A percentile compares a stretch with the other conserved stretches of the same genome.
Conservation (phyloP, 2,113 vertebrate genomes). For the Actenoides hombroni region DNA sequence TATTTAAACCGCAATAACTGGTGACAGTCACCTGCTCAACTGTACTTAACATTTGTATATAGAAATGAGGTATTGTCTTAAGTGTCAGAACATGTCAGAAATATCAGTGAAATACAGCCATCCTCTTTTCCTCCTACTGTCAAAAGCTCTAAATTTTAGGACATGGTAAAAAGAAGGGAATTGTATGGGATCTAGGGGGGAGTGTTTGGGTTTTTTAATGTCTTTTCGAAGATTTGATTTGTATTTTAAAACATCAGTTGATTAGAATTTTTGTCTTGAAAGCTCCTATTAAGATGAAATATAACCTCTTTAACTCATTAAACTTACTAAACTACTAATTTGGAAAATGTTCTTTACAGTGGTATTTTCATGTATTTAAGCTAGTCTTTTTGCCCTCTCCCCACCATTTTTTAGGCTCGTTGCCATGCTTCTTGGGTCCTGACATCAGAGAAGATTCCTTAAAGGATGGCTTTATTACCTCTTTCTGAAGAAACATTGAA, state of each 20-base stretch:
- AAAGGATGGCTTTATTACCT: slow-evolving; percentile 42
- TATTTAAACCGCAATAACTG: not conserved
- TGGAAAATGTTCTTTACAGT: not conserved
- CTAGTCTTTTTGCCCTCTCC: not conserved
- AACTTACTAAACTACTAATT: not conserved
- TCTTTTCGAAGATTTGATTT: not conserved
- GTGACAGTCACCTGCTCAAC: not conserved
- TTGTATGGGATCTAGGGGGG: not conserved
- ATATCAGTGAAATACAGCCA: not conserved
- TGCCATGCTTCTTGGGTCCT: slow-evolving; percentile 81
- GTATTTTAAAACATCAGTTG: not conserved
- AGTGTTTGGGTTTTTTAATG: not conserved
- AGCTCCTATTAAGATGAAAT: not conserved
- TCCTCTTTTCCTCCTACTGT: not conserved
- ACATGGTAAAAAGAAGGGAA: not conserved
- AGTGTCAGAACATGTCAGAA: not conserved
- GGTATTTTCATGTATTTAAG: not conserved
- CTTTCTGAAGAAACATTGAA: not conserved
- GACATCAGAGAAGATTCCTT: slow-evolving; percentile 87
- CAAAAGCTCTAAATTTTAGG: not conserved
- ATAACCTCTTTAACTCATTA: rapidly evolving
- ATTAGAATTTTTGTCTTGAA: not conserved
- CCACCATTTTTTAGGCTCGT: slow-evolving; percentile 70
- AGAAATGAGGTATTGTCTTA: not conserved
- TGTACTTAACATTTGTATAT: not conserved